These are phyloP conservation scores for Nasonia vitripennis DNA, from an alignment of 1,140 invertebrate species.

Conservation along the genomic window DNA sequence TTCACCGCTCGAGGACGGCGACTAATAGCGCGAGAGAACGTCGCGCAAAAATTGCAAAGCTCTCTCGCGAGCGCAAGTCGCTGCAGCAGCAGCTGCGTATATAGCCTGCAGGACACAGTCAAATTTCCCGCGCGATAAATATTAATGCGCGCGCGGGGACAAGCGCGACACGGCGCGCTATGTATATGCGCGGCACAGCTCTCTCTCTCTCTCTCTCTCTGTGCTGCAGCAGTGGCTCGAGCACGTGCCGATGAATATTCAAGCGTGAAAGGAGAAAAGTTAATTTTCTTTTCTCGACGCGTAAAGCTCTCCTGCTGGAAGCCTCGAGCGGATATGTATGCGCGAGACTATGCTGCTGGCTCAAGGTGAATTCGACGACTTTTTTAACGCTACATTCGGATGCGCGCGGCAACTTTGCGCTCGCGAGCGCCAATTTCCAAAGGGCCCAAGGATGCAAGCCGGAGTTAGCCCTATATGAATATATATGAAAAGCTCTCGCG, in stretches of 20 bases:
- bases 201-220: too few species aligned
- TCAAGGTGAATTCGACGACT: not conserved
- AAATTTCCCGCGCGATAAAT: constrained; percentile 59
- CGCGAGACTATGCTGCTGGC: not conserved
- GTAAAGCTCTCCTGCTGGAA: not conserved
- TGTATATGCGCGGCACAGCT: too few species aligned
- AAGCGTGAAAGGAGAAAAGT: constrained; percentile 59
- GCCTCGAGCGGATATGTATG: not conserved
- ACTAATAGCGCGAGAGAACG: constrained; percentile 21
- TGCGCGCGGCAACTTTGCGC: not conserved
- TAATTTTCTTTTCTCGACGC: constrained; percentile 58
- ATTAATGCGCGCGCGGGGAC: constrained; percentile 58
- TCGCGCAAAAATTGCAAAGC: constrained; percentile 28
- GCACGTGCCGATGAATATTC: constrained; percentile 65
- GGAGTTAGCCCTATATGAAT: not conserved
- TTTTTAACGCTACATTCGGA: not conserved
- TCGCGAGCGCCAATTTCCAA: not conserved
- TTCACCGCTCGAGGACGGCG: not conserved
- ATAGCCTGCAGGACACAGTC: constrained; percentile 51
- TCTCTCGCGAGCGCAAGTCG: not conserved
- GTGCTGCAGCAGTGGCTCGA: too few species aligned
- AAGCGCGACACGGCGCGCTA: constrained; percentile 46
- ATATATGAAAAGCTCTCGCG: constrained; percentile 1
- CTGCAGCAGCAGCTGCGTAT: constrained; percentile 29
- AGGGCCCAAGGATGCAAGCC: not conserved